phyloP scores from a whole-genome alignment of 2,113 vertebrate species.

The Maccullochella peelii region DNA sequence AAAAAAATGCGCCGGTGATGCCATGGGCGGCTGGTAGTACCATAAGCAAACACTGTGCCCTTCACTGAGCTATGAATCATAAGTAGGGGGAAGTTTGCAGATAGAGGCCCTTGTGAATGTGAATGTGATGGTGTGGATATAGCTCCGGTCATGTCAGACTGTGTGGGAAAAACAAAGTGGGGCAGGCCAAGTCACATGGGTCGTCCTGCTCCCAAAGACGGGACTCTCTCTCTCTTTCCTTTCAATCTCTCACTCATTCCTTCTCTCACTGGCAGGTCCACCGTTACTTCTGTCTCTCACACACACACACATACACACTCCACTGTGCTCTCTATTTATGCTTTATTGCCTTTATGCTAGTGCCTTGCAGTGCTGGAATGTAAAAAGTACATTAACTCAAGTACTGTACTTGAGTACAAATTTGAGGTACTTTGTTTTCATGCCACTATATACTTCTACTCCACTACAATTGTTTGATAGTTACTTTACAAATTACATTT shows the following conservation, averaged over 20 bases:
- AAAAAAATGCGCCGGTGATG: slow-evolving; percentile 76
- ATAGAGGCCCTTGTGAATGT: slow-evolving; percentile 79
- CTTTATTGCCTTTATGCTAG: not conserved
- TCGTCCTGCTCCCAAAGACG: slow-evolving; percentile 86
- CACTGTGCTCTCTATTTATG: not conserved
- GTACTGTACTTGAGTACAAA: not conserved
- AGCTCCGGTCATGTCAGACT: slow-evolving; percentile 79
- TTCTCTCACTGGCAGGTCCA: slow-evolving; percentile 16
- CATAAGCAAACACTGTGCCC: slow-evolving; percentile 85
- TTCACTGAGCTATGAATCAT: slow-evolving; percentile 88
- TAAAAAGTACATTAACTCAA: not conserved
- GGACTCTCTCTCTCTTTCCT: slow-evolving; percentile 16
- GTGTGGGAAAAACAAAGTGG: slow-evolving; percentile 92
- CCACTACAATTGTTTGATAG: no score
- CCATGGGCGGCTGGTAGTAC: slow-evolving; percentile 85
- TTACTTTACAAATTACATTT: no score
- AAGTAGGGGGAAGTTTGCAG: slow-evolving; percentile 82
- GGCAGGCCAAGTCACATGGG: slow-evolving; percentile 83
- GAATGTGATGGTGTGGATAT: slow-evolving; percentile 78
- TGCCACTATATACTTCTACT: not conserved
- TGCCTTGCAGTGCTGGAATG: not conserved
- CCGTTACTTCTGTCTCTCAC: not conserved
- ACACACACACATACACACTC: not conserved
- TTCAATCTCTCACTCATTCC: slow-evolving; percentile 41
- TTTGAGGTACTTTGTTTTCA: not conserved